phyloP scores from a whole-genome alignment of 1,140 invertebrate genomes.

The Melitaea cinxia region DNA sequence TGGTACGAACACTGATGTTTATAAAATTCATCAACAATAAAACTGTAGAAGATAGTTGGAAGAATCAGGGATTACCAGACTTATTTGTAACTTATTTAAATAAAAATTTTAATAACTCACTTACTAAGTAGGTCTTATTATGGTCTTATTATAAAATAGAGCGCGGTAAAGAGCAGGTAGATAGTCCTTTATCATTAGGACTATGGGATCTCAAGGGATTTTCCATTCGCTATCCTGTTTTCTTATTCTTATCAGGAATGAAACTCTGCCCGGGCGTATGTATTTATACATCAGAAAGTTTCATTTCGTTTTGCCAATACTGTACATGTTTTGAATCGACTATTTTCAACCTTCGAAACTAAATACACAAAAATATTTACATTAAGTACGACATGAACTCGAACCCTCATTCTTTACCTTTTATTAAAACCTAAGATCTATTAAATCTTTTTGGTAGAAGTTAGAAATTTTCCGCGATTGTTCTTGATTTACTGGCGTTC shows the following conservation, averaged over 20 bases:
- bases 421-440: too few relatives aligned
- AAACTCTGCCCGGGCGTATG: slow-evolving; percentile 8
- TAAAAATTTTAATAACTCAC: too few relatives aligned
- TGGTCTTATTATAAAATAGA: background rate
- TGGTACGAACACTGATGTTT: too few relatives aligned
- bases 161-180: slow-evolving; percentile 12
- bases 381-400: background rate
- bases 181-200: slow-evolving; percentile 13
- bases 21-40: too few relatives aligned
- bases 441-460: too few relatives aligned
- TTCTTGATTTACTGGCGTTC: too few relatives aligned
- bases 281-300: slow-evolving; percentile 16
- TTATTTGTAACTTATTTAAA: too few relatives aligned
- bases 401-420: too few relatives aligned
- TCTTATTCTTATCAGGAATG: slow-evolving; percentile 25
- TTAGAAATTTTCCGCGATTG: too few relatives aligned
- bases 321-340: slow-evolving; percentile 4
- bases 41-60: too few relatives aligned
- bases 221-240: slow-evolving; percentile 13
- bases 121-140: background rate
- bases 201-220: slow-evolving; percentile 23
- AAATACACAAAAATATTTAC: background rate
- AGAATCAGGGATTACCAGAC: too few relatives aligned
- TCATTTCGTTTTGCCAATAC: slow-evolving; percentile 7
- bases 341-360: background rate